Conservation (phyloP, 2,888 invertebrate species). For the Bhutanitis thaidina region DNA sequence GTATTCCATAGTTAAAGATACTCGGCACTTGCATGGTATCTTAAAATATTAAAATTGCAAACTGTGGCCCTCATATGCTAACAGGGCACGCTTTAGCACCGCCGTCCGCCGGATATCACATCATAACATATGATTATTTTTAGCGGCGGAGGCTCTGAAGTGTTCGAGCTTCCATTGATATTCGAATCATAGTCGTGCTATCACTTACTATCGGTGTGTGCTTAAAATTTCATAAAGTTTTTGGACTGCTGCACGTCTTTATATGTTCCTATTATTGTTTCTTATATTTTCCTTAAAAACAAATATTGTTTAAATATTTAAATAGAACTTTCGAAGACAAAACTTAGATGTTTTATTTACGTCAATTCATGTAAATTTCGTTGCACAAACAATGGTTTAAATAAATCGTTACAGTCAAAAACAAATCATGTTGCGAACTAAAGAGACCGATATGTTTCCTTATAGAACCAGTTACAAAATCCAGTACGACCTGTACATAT, state of each 20-base stretch:
- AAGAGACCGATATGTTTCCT: neutral
- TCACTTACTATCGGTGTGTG: constrained; percentile 8
- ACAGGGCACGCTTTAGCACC: constrained; percentile 50
- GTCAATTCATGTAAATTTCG: no score
- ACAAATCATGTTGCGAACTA: neutral
- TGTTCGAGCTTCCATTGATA: constrained; percentile 38
- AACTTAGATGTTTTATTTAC: no score
- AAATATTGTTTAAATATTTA: no score
- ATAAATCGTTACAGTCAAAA: no score
- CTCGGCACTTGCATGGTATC: neutral
- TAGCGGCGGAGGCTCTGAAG: constrained; percentile 43
- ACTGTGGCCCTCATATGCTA: constrained; percentile 51
- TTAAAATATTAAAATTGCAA: constrained; percentile 30
- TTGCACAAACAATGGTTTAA: no score
- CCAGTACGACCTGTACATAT: constrained; percentile 1
- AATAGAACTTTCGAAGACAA: no score
- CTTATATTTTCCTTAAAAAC: no score
- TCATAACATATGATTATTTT: constrained; percentile 55
- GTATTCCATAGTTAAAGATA: neutral
- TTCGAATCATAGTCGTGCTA: constrained; percentile 39
- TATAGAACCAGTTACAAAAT: constrained; percentile 10
- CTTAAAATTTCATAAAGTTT: constrained; percentile 11
- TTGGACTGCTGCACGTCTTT: no score
- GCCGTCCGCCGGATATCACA: constrained; percentile 65
- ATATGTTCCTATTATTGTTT: no score